These are phyloP conservation scores for Drosophila pegasa DNA, from an alignment of 2,888 invertebrate genomes.

Conservation along the genomic window DNA sequence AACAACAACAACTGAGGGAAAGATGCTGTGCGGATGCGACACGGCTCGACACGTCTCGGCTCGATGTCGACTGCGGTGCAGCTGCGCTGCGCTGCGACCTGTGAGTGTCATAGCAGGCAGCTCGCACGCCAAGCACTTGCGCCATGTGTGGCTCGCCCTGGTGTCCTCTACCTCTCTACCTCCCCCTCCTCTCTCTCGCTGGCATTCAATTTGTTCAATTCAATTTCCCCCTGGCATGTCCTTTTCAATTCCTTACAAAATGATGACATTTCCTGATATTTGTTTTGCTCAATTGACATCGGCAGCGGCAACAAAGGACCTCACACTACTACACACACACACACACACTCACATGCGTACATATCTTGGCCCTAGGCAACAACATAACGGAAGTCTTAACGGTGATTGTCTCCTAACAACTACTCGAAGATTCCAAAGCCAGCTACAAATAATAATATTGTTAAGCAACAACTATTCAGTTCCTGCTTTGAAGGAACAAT, in stretches of 20 bases:
- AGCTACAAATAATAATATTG: not conserved
- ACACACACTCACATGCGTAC: slow-evolving; percentile 11
- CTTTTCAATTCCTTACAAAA: slow-evolving; percentile 50
- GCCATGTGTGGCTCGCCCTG: slow-evolving; percentile 51
- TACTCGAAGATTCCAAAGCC: slow-evolving; percentile 8
- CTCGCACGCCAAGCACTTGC: slow-evolving; percentile 11
- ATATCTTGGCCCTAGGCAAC: slow-evolving; percentile 10
- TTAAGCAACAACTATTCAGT: not conserved
- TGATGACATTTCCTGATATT: slow-evolving; percentile 83
- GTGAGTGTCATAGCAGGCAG: slow-evolving; percentile 51
- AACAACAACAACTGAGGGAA: slow-evolving; percentile 41
- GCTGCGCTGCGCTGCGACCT: slow-evolving; percentile 51
- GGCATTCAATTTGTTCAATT: slow-evolving; percentile 28
- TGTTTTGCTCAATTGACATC: slow-evolving; percentile 68
- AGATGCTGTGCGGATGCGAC: slow-evolving; percentile 18
- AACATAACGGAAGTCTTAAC: slow-evolving; percentile 72
- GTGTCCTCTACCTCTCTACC: slow-evolving; percentile 20
- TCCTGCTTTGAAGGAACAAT: no score
- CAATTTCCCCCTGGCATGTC: slow-evolving; percentile 32
- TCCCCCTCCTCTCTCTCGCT: not conserved
- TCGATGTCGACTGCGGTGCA: slow-evolving; percentile 47
- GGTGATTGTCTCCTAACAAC: slow-evolving; percentile 37
- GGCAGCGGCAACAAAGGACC: slow-evolving; percentile 47
- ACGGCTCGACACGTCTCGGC: not conserved
- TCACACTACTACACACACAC: slow-evolving; percentile 9